These are phyloP conservation scores for Anodontia alba DNA, from an alignment of 2,888 invertebrate species.

Conservation along the genomic window DNA sequence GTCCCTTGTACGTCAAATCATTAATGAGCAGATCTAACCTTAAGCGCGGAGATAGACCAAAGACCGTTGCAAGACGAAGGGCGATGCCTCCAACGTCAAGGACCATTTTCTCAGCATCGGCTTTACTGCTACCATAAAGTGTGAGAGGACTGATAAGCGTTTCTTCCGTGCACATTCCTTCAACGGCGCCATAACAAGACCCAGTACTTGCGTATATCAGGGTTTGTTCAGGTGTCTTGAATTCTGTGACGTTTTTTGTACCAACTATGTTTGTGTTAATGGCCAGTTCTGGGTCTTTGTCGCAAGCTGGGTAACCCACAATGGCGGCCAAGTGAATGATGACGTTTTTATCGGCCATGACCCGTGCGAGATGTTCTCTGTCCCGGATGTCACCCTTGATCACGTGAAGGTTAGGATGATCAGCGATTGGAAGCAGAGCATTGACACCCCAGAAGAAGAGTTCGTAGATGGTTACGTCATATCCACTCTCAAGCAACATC, in stretches of 20 bases:
- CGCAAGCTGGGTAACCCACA: conserved; percentile 82
- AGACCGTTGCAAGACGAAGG: conserved; percentile 82
- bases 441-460: conserved; percentile 81
- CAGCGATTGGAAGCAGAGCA: conserved; percentile 75
- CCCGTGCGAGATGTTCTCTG: conserved; percentile 65
- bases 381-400: conserved; percentile 78
- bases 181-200: conserved; percentile 83
- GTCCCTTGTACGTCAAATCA: conserved; percentile 53
- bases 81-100: conserved; percentile 75
- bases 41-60: conserved; percentile 48
- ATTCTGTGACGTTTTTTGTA: conserved; percentile 24
- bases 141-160: conserved; percentile 82
- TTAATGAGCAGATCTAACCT: conserved; percentile 25
- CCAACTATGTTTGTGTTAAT: conserved; percentile 28
- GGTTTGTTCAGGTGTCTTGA: conserved; percentile 19
- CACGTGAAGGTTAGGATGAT: conserved; percentile 69
- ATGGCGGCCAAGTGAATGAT: conserved; percentile 84
- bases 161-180: conserved; percentile 80
- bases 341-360: conserved; percentile 69
- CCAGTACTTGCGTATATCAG: conserved; percentile 70
- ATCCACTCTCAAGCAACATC: conserved; percentile 80
- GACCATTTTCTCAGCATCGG: conserved; percentile 57
- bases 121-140: conserved; percentile 77
- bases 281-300: conserved; percentile 30
- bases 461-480: conserved; percentile 83